Evolutionary conservation across 2,113 vertebrate genomes (phyloP).

Genomic region (Syngnathoides biaculeatus): DNA sequence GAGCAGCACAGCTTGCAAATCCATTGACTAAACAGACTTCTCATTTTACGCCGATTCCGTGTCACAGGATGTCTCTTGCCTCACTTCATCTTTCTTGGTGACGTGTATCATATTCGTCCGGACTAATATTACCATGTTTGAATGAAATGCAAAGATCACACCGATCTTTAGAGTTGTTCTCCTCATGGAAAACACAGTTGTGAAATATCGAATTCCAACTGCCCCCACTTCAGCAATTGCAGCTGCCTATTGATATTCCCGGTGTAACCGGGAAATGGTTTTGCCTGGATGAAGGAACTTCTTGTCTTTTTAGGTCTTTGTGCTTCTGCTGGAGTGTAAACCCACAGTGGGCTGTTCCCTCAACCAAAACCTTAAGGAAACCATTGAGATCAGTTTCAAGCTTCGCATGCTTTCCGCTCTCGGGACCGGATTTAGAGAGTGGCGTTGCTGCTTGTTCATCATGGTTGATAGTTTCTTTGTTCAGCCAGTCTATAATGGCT

Average conservation of each 20-base stretch:
- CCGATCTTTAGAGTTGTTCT: constrained; percentile 19
- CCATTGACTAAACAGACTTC: constrained; percentile 9
- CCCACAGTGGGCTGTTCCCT: constrained; percentile 12
- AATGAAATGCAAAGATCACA: constrained; percentile 14
- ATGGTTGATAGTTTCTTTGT: background rate
- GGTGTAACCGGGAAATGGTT: constrained; percentile 9
- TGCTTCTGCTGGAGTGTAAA: constrained; percentile 19
- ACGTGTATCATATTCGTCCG: constrained; percentile 3
- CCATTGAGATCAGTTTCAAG: background rate
- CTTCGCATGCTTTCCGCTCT: constrained; percentile 9
- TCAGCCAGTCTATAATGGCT: constrained; percentile 5
- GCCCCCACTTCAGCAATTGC: constrained; percentile 6
- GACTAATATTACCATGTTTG: constrained; percentile 8
- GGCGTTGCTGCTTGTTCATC: background rate
- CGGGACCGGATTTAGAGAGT: constrained; percentile 11
- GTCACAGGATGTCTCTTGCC: constrained; percentile 11
- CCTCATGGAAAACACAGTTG: constrained; percentile 9
- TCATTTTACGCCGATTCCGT: constrained; percentile 6
- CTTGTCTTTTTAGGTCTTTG: constrained; percentile 9
- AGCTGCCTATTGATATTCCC: constrained; percentile 17
- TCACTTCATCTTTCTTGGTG: constrained; percentile 14
- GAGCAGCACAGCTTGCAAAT: constrained; percentile 15
- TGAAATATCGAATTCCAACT: background rate
- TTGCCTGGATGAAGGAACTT: constrained; percentile 5
- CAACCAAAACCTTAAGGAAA: constrained; percentile 13